A percentile compares a stretch with the other conserved stretches of the same genome.
Evolutionary conservation across 64 coral and sea anemone genomes (phyloP).

Genomic region (Pocillopora damicornis): DNA sequence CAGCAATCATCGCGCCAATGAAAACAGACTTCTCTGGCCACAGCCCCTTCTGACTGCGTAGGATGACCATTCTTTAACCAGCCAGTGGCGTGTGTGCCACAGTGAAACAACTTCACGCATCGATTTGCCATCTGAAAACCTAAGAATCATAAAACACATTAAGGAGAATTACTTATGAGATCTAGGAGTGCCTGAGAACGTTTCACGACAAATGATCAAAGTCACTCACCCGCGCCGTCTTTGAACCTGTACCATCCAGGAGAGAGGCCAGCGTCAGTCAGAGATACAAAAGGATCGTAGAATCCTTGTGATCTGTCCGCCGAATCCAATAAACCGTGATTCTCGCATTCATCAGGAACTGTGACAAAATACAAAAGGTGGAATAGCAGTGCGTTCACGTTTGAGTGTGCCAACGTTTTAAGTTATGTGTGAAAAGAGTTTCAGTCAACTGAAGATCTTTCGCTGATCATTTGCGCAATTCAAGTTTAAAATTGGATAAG

Average conservation of each 20-base stretch:
- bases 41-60: neutral
- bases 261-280: constrained; percentile 7
- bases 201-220: neutral
- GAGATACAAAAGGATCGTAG: constrained; percentile 15
- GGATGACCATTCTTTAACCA: constrained; percentile 39
- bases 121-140: constrained; percentile 7
- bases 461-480: too few species aligned
- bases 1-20: constrained; percentile 29
- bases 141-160: neutral
- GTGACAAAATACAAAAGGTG: neutral
- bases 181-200: neutral
- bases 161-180: neutral
- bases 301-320: neutral
- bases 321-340: neutral
- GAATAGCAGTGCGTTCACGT: too few species aligned
- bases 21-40: constrained; percentile 26
- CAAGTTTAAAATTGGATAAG: too few species aligned
- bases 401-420: too few species aligned
- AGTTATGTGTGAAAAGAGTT: too few species aligned
- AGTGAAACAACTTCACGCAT: constrained; percentile 26
- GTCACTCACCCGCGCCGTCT: neutral
- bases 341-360: neutral
- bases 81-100: constrained; percentile 29
- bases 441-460: too few species aligned
- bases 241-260: constrained; percentile 21